Conservation (phyloP, 1,140 invertebrate species). For the Notospermus geniculatus region DNA sequence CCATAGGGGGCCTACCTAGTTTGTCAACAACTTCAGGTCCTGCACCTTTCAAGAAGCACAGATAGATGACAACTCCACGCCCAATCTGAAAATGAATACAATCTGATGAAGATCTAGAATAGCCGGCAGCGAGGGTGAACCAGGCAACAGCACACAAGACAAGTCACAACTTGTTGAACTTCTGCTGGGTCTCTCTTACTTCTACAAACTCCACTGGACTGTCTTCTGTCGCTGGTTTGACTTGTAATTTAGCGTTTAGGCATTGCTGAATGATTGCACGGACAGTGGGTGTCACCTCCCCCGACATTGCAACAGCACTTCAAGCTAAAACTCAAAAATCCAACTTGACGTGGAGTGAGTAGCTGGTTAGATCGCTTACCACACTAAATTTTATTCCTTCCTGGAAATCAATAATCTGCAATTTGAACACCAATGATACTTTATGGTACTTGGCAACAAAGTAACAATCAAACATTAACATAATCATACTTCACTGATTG, state of each 20-base stretch:
- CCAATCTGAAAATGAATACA: slow-evolving; percentile 27
- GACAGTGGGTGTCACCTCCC: too few species aligned
- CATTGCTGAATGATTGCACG: slow-evolving; percentile 39
- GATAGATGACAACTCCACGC: slow-evolving; percentile 49
- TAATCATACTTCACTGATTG: too few species aligned
- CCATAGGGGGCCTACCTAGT: slow-evolving; percentile 37
- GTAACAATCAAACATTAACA: too few species aligned
- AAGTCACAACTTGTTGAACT: neutral
- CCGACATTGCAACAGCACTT: too few species aligned
- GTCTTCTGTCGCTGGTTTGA: slow-evolving; percentile 29
- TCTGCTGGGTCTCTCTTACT: slow-evolving; percentile 24
- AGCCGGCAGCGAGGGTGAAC: too few species aligned
- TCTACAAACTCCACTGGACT: slow-evolving; percentile 33
- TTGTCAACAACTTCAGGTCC: slow-evolving; percentile 38
- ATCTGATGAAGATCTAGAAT: neutral
- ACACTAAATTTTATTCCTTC: too few species aligned
- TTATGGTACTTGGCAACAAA: too few species aligned
- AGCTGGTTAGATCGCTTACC: too few species aligned
- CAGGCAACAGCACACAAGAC: neutral
- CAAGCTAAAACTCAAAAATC: too few species aligned
- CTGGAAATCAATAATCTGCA: too few species aligned
- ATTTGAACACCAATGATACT: too few species aligned
- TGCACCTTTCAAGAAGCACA: slow-evolving; percentile 54
- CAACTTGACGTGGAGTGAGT: too few species aligned
- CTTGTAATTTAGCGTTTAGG: slow-evolving; percentile 35